Evolutionary conservation across 2,888 invertebrate species (phyloP), one percentile per base, ranked within the genome.

Genomic region (Brenthis hecate): DNA sequence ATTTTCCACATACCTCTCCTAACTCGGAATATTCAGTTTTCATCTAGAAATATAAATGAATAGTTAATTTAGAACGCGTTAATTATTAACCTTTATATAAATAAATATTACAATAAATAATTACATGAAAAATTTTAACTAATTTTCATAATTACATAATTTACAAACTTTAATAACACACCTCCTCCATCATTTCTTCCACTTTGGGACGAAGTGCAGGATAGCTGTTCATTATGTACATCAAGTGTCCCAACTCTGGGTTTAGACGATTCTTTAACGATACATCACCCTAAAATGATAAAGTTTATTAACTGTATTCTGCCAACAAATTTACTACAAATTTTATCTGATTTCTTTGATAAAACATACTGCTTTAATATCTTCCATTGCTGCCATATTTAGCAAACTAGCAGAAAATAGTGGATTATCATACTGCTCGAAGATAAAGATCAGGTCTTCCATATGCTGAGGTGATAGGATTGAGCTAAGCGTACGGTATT

Each of bases 191-290:
- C 81, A 90, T 86, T 63, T 86, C 81, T 16, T 86, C 82, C 0
- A 90, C 85, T 67, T 76, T 85, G 0, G 85, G 83, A 14, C 77
- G 79, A 0, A 92, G 74, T 0, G 76, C 78, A 13, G 89, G 85
- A 66, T 92, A 92, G 68, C 89, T 89, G 72, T 86, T 86, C 81
- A 92, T 79, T n/a, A 92, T 92, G 72, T 90, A 86, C n/a, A 92
- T 74, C 13, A 92, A 76, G 56, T 91, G 92, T 0, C 89, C 87
- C 28, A 92, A 73, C 68, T 92, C 92, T 6, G 92, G 91, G 56
- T 91, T 92, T 13, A 92, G 72, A 0, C 91, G 88, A 69, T 88
- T 86, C 72, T 86, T 90, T 71, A 92, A 70, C 1, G 88, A 84
- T 1, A 86, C 36, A 43, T 90, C 86, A 19, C 89, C 91, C 92